Percentiles rank a stretch among this genome's conserved stretches.
phyloP scores from a whole-genome alignment of 2,888 invertebrate genomes.

The Chaitophorus viminalis region DNA sequence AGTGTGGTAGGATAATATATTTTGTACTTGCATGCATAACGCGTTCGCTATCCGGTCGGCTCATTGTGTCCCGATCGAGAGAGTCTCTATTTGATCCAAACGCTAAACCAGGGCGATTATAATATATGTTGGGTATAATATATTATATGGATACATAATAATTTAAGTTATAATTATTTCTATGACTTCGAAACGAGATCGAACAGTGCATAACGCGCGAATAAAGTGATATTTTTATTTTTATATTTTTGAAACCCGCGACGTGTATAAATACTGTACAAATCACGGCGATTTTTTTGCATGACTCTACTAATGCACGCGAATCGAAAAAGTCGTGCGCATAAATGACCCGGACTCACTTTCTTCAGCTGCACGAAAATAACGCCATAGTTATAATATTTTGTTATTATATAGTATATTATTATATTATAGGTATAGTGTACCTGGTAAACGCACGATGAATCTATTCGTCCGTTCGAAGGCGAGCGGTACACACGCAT shows the following conservation, averaged over 20 bases:
- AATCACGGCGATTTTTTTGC: slow-evolving; percentile 53
- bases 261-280: background rate
- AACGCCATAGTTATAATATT: background rate
- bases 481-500: background rate
- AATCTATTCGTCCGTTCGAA: background rate
- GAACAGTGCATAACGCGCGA: background rate
- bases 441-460: background rate
- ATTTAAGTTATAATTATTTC: background rate
- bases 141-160: background rate
- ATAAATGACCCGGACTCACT: slow-evolving; percentile 42
- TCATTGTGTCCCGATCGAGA: background rate
- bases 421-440: no score
- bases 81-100: slow-evolving; percentile 21
- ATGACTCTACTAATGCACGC: slow-evolving; percentile 23
- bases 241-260: slow-evolving; percentile 7
- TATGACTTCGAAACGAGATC: slow-evolving; percentile 20
- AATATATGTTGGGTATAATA: background rate
- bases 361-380: slow-evolving; percentile 39
- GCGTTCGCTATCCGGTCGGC: background rate
- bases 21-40: background rate
- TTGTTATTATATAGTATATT: background rate
- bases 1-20: slow-evolving; percentile 4
- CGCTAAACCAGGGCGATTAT: background rate
- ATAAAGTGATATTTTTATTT: background rate
- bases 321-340: slow-evolving; percentile 52